Evolutionary conservation across 2,113 vertebrate genomes (phyloP).

Genomic region (Phaetusa simplex): DNA sequence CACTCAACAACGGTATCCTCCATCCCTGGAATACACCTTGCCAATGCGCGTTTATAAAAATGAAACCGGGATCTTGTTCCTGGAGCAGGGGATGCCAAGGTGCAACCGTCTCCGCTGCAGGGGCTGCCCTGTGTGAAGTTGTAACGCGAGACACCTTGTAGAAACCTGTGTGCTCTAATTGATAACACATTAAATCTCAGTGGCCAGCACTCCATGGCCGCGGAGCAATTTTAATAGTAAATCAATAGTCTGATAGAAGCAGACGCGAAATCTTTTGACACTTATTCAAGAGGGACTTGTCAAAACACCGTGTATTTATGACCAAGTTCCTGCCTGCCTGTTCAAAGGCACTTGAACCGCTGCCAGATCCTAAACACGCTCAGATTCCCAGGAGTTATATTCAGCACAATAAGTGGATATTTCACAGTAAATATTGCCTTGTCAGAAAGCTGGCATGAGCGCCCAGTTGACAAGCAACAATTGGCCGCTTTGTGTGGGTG

Average conservation of each 20-base stretch:
- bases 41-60: background rate
- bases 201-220: background rate
- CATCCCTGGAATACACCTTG: background rate
- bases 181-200: background rate
- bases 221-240: background rate
- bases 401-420: conserved; percentile 12
- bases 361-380: conserved; percentile 52
- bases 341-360: conserved; percentile 62
- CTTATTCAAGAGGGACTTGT: conserved; percentile 60
- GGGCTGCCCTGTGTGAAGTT: background rate
- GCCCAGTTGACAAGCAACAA: background rate
- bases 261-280: conserved; percentile 39
- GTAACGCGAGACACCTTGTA: background rate
- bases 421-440: conserved; percentile 45
- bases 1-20: background rate
- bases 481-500: background rate
- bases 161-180: background rate
- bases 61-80: background rate
- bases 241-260: conserved; percentile 13
- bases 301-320: conserved; percentile 68
- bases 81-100: background rate
- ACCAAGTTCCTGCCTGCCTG: conserved; percentile 49
- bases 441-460: conserved; percentile 17
- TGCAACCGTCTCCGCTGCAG: background rate
- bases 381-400: conserved; percentile 14